Conservation (phyloP, 2,113 vertebrate genomes). For the Vireo altiloquus region DNA sequence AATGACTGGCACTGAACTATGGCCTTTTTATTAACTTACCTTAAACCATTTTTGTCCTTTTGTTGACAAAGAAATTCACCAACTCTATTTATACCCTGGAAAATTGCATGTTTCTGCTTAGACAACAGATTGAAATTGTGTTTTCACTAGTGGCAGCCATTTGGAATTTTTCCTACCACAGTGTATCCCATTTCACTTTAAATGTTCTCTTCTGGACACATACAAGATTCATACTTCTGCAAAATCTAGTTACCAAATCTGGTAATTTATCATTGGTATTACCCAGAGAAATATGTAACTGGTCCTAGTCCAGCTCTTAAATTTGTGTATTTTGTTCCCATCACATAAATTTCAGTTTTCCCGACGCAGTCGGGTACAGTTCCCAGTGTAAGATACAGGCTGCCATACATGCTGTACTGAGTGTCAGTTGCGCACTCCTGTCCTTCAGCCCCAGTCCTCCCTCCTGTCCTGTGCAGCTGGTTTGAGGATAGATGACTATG, state of each 20-base stretch:
- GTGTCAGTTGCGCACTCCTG: not conserved
- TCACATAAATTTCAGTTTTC: not conserved
- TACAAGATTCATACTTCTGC: not conserved
- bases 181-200: conserved; percentile 27
- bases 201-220: conserved; percentile 29
- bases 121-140: conserved; percentile 17
- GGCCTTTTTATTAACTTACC: conserved; percentile 45
- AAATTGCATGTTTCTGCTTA: conserved; percentile 24
- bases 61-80: conserved; percentile 20
- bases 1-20: conserved; percentile 28
- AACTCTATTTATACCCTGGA: not conserved
- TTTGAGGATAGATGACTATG: not conserved
- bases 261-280: not conserved
- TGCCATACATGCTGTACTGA: not conserved
- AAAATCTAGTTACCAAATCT: conserved; percentile 17
- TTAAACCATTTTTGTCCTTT: conserved; percentile 31
- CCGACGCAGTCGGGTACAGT: not conserved
- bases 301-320: not conserved
- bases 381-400: not conserved
- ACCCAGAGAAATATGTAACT: not conserved
- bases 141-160: conserved; percentile 14
- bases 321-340: not conserved
- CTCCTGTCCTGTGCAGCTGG: not conserved
- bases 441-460: not conserved
- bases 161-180: conserved; percentile 44